These are phyloP conservation scores for Melanostoma mellinum DNA, from an alignment of 2,888 invertebrate genomes.

Conservation along the genomic window DNA sequence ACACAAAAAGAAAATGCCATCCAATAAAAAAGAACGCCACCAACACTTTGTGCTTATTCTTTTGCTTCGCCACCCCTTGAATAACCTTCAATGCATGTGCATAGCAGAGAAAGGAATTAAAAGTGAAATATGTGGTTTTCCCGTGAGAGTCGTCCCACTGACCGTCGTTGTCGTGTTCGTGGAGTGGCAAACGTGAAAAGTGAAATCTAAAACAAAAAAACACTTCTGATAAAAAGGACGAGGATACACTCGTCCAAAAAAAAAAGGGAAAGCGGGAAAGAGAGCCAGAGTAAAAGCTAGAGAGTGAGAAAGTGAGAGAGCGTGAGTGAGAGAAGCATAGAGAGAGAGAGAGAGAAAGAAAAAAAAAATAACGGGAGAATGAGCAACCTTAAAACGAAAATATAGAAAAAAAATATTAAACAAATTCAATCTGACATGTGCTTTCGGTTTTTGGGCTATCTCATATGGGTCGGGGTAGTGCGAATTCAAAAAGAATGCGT, in stretches of 20 bases:
- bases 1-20: slow-evolving; percentile 47
- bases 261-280: not conserved
- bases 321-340: not conserved
- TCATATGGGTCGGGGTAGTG: slow-evolving; percentile 55
- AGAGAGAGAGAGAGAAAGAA: slow-evolving; percentile 1
- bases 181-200: slow-evolving; percentile 55
- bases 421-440: slow-evolving; percentile 65
- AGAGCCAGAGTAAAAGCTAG: not conserved
- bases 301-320: slow-evolving; percentile 15
- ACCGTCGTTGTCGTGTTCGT: slow-evolving; percentile 33
- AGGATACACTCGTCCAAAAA: slow-evolving; percentile 27
- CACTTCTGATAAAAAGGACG: slow-evolving; percentile 18
- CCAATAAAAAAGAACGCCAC: slow-evolving; percentile 52
- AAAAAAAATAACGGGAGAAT: not conserved
- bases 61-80: slow-evolving; percentile 24
- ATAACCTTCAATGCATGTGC: slow-evolving; percentile 56
- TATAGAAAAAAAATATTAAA: slow-evolving; percentile 31
- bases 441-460: slow-evolving; percentile 43
- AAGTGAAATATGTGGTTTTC: slow-evolving; percentile 56
- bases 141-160: slow-evolving; percentile 48
- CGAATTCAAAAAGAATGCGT: slow-evolving; percentile 63
- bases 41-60: slow-evolving; percentile 36
- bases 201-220: slow-evolving; percentile 49
- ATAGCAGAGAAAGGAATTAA: slow-evolving; percentile 37
- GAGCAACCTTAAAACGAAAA: slow-evolving; percentile 5